phyloP scores from a whole-genome alignment of 1,140 invertebrate species.

The Triops cancriformis region DNA sequence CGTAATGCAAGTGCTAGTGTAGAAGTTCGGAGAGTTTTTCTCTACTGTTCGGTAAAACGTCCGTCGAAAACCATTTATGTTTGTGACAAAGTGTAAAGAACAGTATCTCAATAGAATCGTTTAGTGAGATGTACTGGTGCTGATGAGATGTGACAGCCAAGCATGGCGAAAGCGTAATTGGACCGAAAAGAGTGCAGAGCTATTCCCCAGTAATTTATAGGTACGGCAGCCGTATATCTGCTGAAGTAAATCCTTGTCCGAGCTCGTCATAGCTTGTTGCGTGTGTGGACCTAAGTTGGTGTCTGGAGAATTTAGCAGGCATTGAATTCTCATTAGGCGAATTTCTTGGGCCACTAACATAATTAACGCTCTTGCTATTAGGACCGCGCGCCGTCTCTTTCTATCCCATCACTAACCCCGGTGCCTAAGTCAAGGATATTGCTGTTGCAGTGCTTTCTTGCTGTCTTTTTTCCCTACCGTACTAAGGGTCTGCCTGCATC shows the following conservation, averaged over 20 bases:
- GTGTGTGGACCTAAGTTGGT: not conserved
- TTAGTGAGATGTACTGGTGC: no score
- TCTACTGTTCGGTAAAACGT: no score
- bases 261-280: not conserved
- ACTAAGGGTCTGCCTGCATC: no score
- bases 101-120: no score
- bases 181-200: not conserved
- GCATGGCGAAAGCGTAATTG: not conserved
- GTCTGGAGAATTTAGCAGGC: not conserved
- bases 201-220: not conserved
- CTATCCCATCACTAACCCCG: not conserved
- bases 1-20: no score
- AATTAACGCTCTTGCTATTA: not conserved
- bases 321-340: not conserved
- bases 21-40: no score
- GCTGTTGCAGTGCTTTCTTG: no score
- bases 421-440: no score
- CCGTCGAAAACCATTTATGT: no score
- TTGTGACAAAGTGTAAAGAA: no score
- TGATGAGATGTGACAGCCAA: not conserved
- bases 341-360: constrained; percentile 6
- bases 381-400: not conserved
- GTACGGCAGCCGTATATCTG: not conserved
- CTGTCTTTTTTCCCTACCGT: no score
- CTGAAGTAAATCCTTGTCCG: not conserved